Conservation (phyloP, 2,113 vertebrate species). For the Gallinago undulata region DNA sequence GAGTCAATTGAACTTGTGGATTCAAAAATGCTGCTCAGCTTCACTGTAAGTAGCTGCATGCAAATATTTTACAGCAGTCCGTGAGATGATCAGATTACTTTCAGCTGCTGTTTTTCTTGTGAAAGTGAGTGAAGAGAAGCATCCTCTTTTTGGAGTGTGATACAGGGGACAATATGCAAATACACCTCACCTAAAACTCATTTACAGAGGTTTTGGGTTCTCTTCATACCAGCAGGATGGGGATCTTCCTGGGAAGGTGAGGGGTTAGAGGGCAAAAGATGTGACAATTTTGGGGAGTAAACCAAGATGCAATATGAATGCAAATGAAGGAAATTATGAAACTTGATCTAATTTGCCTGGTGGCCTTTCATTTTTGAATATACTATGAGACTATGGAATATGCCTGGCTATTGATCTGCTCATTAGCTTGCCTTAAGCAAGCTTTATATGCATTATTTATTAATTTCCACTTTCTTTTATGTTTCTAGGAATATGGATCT, state of each 20-base stretch:
- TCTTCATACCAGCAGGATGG: not conserved
- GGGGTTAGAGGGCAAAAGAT: not conserved
- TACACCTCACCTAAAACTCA: not conserved
- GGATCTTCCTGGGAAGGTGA: not conserved
- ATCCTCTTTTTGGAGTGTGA: not conserved
- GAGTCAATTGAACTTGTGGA: not conserved
- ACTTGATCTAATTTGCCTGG: not conserved
- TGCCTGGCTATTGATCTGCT: not conserved
- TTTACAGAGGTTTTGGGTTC: not conserved
- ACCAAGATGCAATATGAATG: not conserved
- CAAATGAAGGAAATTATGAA: not conserved
- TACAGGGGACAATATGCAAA: not conserved
- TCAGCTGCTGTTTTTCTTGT: not conserved
- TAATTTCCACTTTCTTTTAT: slow-evolving; percentile 5
- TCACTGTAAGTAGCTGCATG: not conserved
- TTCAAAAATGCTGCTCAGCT: not conserved
- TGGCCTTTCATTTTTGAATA: not conserved
- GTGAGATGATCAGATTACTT: not conserved
- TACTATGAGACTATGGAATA: not conserved
- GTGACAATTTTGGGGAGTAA: not conserved
- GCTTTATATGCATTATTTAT: not conserved
- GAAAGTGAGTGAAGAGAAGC: not conserved
- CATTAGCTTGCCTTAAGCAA: not conserved
- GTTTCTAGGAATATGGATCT: not conserved
- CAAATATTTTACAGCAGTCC: not conserved